Evolutionary conservation across 1,140 invertebrate genomes (phyloP).

Genomic region (Diploscapter pachys): DNA sequence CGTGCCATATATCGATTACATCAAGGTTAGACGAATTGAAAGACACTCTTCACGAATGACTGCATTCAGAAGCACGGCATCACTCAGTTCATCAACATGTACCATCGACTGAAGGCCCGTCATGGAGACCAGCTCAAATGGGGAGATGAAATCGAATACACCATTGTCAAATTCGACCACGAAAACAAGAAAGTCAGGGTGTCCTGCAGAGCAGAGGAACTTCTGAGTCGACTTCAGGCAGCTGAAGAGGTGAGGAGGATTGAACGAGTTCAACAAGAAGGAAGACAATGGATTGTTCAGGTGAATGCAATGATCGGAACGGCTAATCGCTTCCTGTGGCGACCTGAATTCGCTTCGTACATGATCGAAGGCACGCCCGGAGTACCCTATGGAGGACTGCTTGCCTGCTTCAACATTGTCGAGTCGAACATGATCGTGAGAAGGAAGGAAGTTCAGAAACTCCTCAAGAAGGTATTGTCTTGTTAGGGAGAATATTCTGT

Average conservation of each 20-base stretch:
- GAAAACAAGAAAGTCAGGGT: constrained; percentile 75
- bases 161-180: constrained; percentile 91
- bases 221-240: constrained; percentile 72
- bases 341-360: constrained; percentile 94
- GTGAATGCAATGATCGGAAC: constrained; percentile 75
- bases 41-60: too few species aligned
- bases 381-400: constrained; percentile 79
- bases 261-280: too few species aligned
- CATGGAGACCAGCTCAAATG: constrained; percentile 93
- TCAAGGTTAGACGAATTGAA: constrained; percentile 44
- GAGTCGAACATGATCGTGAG: constrained; percentile 87
- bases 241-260: constrained; percentile 66
- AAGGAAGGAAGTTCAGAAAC: constrained; percentile 76
- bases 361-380: constrained; percentile 99
- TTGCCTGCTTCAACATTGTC: constrained; percentile 94
- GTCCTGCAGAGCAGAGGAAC: constrained; percentile 74
- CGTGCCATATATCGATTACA: constrained; percentile 78
- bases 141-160: constrained; percentile 86
- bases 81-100: constrained; percentile 87
- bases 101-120: constrained; percentile 77
- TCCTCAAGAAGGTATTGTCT: constrained; percentile 66
- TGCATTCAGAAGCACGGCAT: constrained; percentile 77
- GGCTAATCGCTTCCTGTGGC: constrained; percentile 73
- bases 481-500: too few species aligned
- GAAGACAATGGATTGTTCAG: too few species aligned